Percentiles rank a stretch among this genome's conserved stretches.
These are phyloP conservation scores for Ptilonorhynchus violaceus DNA, from an alignment of 2,113 vertebrate genomes.

Conservation along the genomic window DNA sequence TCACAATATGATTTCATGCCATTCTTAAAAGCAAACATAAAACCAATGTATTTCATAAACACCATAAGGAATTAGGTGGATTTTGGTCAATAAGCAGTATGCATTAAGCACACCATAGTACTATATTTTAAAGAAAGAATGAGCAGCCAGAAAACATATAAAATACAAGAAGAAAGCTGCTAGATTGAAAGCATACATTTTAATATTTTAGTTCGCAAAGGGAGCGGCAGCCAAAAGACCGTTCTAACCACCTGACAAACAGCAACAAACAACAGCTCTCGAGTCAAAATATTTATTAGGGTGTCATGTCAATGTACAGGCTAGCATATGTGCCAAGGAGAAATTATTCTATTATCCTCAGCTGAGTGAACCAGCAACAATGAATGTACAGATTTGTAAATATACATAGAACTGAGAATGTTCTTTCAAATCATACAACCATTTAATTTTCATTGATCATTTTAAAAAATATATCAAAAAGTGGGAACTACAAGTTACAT, in stretches of 20 bases:
- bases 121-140: neutral
- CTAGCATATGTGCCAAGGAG: slow-evolving; percentile 42
- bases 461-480: neutral
- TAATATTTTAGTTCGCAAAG: slow-evolving; percentile 16
- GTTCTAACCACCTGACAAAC: slow-evolving; percentile 49
- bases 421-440: neutral
- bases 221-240: slow-evolving; percentile 48
- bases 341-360: slow-evolving; percentile 40
- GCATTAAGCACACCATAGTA: neutral
- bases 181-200: slow-evolving; percentile 38
- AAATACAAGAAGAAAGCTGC: neutral
- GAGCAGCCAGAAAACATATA: neutral
- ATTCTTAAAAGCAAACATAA: neutral
- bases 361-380: neutral
- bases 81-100: neutral
- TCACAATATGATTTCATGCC: neutral
- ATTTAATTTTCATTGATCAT: neutral
- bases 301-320: slow-evolving; percentile 48
- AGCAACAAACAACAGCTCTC: slow-evolving; percentile 44
- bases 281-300: slow-evolving; percentile 62
- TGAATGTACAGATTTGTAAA: neutral
- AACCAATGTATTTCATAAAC: neutral
- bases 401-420: neutral
- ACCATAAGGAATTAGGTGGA: neutral
- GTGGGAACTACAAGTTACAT: neutral